These are phyloP conservation scores for Panthera tigris DNA, from an alignment of 2,113 vertebrate genomes.

Conservation along the genomic window DNA sequence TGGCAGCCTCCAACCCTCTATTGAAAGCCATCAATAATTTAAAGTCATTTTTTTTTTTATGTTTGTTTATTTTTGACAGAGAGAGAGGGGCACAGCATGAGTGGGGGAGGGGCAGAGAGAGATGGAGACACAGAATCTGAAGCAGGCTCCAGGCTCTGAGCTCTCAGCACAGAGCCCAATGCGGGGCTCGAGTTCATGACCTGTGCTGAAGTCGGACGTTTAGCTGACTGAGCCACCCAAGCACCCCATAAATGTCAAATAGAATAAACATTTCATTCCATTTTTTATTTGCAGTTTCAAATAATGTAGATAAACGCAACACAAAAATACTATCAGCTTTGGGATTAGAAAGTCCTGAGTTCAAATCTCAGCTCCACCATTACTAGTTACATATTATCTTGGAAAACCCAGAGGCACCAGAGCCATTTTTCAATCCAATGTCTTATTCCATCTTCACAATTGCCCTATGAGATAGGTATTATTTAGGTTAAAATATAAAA, in stretches of 20 bases:
- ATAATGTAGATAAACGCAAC: background rate
- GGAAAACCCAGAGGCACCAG: background rate
- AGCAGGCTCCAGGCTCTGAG: too few relatives aligned
- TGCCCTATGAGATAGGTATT: background rate
- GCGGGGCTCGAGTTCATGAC: too few relatives aligned
- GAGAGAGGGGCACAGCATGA: too few relatives aligned
- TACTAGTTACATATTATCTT: background rate
- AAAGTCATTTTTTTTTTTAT: too few relatives aligned
- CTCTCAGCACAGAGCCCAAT: too few relatives aligned
- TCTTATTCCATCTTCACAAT: background rate
- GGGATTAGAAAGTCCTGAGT: background rate
- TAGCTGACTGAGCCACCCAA: too few relatives aligned
- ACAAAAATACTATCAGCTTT: background rate
- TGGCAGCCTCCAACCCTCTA: background rate
- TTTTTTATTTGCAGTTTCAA: slow-evolving; percentile 39
- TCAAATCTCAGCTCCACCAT: background rate
- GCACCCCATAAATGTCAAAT: background rate
- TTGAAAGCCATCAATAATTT: background rate
- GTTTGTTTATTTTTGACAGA: too few relatives aligned
- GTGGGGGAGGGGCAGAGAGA: too few relatives aligned
- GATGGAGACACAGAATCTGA: too few relatives aligned
- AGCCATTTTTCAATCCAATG: background rate
- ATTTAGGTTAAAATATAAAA: background rate
- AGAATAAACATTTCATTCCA: background rate
- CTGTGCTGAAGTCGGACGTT: too few relatives aligned